These are phyloP conservation scores for Perizoma flavofasciatum DNA, from an alignment of 2,888 invertebrate species.

Conservation along the genomic window DNA sequence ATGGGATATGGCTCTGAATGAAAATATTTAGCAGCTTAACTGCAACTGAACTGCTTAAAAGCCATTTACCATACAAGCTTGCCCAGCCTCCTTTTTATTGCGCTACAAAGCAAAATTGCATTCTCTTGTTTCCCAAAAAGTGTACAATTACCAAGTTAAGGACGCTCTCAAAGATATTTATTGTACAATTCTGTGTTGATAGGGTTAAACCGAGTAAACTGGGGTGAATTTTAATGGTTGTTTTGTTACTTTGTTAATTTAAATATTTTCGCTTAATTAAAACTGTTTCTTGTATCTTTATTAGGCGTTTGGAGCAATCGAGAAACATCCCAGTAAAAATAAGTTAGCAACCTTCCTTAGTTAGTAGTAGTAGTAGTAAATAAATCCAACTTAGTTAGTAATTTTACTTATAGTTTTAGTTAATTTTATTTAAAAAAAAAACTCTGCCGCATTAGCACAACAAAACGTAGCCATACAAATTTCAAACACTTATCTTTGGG, in stretches of 20 bases:
- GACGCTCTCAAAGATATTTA: constrained; percentile 66
- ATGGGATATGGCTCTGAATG: too few relatives aligned
- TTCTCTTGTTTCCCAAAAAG: constrained; percentile 60
- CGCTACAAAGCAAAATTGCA: constrained; percentile 60
- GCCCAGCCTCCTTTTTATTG: constrained; percentile 39
- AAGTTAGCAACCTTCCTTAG: constrained; percentile 5
- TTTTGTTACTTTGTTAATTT: constrained; percentile 69
- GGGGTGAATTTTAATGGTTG: constrained; percentile 58
- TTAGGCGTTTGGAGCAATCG: constrained; percentile 38
- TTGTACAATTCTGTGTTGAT: constrained; percentile 61
- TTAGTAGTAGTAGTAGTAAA: too few relatives aligned
- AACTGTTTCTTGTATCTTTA: constrained; percentile 56
- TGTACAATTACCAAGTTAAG: constrained; percentile 56
- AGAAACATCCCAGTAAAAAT: constrained; percentile 16
- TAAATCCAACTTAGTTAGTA: too few relatives aligned
- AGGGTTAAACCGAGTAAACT: constrained; percentile 50
- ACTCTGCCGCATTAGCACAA: too few relatives aligned
- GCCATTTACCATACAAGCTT: neutral
- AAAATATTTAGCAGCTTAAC: too few relatives aligned
- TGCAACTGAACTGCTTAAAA: too few relatives aligned
- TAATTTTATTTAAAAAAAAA: too few relatives aligned
- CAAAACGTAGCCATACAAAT: too few relatives aligned
- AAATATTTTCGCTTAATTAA: constrained; percentile 72
- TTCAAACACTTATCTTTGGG: too few relatives aligned
- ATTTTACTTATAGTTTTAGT: too few relatives aligned